Evolutionary conservation across 1,140 invertebrate genomes (phyloP).

Genomic region (Hycleus phaleratus): DNA sequence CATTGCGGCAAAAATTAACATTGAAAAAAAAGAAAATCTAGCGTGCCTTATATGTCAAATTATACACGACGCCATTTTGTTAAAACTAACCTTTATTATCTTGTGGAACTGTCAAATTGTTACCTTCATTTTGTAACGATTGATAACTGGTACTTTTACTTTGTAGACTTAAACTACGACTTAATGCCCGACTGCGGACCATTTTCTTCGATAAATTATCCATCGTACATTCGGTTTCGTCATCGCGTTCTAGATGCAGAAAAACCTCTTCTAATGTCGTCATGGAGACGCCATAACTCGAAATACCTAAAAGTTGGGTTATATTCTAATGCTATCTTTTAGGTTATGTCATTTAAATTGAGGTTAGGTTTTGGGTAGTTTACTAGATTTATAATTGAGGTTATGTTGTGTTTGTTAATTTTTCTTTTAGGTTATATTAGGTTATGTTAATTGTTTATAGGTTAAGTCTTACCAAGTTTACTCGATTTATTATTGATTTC

Average conservation of each 20-base stretch:
- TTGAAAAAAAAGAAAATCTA: not conserved
- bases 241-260: conserved; percentile 65
- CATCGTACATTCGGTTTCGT: conserved; percentile 53
- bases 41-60: not conserved
- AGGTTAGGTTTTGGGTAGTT: too few relatives aligned
- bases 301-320: conserved; percentile 51
- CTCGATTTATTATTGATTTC: conserved; percentile 56
- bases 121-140: conserved; percentile 59
- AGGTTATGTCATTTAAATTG: too few relatives aligned
- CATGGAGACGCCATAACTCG: conserved; percentile 87
- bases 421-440: too few relatives aligned
- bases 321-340: too few relatives aligned
- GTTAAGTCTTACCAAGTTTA: conserved; percentile 22
- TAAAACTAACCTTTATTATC: conserved; percentile 19
- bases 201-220: conserved; percentile 66
- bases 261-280: conserved; percentile 88
- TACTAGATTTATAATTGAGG: too few relatives aligned
- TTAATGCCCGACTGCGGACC: conserved; percentile 59
- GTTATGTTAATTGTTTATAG: too few relatives aligned
- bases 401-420: too few relatives aligned
- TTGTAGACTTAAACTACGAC: conserved; percentile 59
- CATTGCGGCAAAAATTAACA: too few relatives aligned
- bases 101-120: conserved; percentile 18
- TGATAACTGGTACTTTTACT: conserved; percentile 66
- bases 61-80: not conserved